Percentiles rank a stretch among this genome's conserved stretches.
Evolutionary conservation across 2,797 vertebrate species (phyloP).

Genomic region (Naso thynnoides): DNA sequence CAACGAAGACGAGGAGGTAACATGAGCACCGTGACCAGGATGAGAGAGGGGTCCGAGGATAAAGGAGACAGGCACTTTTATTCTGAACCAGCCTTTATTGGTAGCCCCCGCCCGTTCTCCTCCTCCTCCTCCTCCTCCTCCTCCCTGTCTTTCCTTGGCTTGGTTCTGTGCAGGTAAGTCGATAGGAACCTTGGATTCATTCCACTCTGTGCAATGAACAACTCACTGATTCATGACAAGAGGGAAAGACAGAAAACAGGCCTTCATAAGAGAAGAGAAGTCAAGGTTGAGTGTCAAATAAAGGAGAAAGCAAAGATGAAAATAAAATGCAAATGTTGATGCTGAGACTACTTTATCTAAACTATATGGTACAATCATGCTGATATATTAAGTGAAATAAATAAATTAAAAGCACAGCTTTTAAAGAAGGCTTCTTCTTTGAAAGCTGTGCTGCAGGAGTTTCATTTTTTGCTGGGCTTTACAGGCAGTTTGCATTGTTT

Average conservation of each 20-base stretch:
- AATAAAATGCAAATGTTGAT: neutral
- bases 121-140: conserved; percentile 30
- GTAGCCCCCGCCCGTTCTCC: conserved; percentile 35
- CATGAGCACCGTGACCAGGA: conserved; percentile 71
- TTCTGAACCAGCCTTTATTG: conserved; percentile 75
- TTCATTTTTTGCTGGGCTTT: neutral
- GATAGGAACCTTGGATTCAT: conserved; percentile 67
- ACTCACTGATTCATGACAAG: conserved; percentile 60
- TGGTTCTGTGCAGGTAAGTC: conserved; percentile 67
- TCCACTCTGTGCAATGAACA: conserved; percentile 57
- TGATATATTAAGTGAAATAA: neutral
- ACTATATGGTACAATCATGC: neutral
- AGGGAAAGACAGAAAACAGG: conserved; percentile 19
- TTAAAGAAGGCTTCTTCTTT: neutral
- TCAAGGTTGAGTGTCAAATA: neutral
- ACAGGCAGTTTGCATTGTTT: neutral
- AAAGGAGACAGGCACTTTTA: conserved; percentile 66
- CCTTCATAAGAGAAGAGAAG: conserved; percentile 12
- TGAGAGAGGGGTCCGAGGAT: conserved; percentile 62
- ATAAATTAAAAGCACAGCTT: no score
- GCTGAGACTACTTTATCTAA: neutral
- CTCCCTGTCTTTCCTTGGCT: conserved; percentile 51
- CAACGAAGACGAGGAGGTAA: conserved; percentile 71
- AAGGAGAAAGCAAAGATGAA: conserved; percentile 4
- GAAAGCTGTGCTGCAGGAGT: neutral